phyloP scores from a whole-genome alignment of 1,140 invertebrate genomes.

The Leptinotarsa defecta region DNA sequence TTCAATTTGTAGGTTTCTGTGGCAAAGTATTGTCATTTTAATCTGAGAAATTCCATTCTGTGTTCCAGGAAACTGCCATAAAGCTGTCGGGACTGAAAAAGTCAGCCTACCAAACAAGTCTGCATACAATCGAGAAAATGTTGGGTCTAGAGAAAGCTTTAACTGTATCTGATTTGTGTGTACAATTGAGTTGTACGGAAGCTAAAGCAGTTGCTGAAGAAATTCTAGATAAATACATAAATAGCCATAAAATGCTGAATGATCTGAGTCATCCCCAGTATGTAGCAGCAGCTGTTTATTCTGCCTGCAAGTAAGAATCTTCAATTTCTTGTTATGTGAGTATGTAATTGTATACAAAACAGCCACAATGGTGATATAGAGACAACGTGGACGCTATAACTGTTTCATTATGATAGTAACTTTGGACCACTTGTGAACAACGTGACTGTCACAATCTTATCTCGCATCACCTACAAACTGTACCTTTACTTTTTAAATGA shows the following conservation, averaged over 20 bases:
- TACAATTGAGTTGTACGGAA: slow-evolving; percentile 54
- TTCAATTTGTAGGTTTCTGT: neutral
- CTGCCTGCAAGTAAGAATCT: slow-evolving; percentile 52
- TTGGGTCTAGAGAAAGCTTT: slow-evolving; percentile 54
- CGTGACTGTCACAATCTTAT: neutral
- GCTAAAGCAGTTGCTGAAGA: slow-evolving; percentile 51
- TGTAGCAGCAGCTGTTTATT: slow-evolving; percentile 55
- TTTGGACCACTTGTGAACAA: neutral
- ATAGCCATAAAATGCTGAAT: slow-evolving; percentile 42
- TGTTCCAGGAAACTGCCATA: slow-evolving; percentile 50
- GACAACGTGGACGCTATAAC: neutral
- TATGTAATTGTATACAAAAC: neutral
- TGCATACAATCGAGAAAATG: slow-evolving; percentile 56
- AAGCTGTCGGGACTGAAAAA: slow-evolving; percentile 55
- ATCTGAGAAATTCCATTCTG: too few relatives aligned
- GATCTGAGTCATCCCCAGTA: slow-evolving; percentile 58
- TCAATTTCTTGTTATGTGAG: neutral
- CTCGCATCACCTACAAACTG: too few relatives aligned
- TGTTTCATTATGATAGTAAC: neutral
- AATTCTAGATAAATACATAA: slow-evolving; percentile 51
- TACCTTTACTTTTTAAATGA: neutral
- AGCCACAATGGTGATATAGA: neutral
- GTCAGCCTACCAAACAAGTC: slow-evolving; percentile 54
- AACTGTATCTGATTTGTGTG: slow-evolving; percentile 55
- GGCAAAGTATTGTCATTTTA: slow-evolving; percentile 8